Base-by-base conservation (phyloP, 1,140 invertebrate species). In the Sogatella furcifera region DNA sequence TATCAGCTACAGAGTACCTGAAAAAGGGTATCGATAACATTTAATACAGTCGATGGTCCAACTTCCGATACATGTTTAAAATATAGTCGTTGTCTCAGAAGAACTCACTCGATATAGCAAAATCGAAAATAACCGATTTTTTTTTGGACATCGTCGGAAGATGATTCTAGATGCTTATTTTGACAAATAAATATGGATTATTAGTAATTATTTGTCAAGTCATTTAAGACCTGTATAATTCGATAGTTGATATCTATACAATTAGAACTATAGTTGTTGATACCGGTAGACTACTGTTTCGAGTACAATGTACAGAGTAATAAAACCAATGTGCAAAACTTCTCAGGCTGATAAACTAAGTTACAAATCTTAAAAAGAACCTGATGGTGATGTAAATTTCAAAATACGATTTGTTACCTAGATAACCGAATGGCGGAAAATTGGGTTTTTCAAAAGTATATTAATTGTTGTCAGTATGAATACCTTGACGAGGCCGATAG, bases 1-100 rank as follows among this genome's bases (percentile, higher is more conserved):
- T 82, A 75, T 94, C 88, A 13, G 92, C 84, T 52, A 95, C 84
- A 11, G 92, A 87, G 83, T 86, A 94, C 63, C 92, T 96, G 72
- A 65, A 82, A 81, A 64, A 62, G 65, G 64, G 59, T 67, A 65
- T 66, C n/a, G n/a, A n/a, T n/a, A n/a, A 28, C 6, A 28, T 28
- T 28, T 28, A 6, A 28, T 4, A 28, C 6, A 28, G 2, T 28
- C 24, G 6, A 28, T 54, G 41, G 54, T 53, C 52, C 43, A 63
- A 52, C n/a, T 62, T 58, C n/a, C 52, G 9, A 34, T 63, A 46
- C 21, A 61, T 22, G 46, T 62, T 14, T 58, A 57, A 57, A 60
- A 64, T 54, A 38, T 28, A 4, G 73, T 2, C 81, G 71, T 0
- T 79, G 71, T 49, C 87, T 78, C 22, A 97, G 70, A 65, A 95